Evolutionary conservation across 2,797 vertebrate genomes (phyloP).

Genomic region (Melanogrammus aeglefinus): DNA sequence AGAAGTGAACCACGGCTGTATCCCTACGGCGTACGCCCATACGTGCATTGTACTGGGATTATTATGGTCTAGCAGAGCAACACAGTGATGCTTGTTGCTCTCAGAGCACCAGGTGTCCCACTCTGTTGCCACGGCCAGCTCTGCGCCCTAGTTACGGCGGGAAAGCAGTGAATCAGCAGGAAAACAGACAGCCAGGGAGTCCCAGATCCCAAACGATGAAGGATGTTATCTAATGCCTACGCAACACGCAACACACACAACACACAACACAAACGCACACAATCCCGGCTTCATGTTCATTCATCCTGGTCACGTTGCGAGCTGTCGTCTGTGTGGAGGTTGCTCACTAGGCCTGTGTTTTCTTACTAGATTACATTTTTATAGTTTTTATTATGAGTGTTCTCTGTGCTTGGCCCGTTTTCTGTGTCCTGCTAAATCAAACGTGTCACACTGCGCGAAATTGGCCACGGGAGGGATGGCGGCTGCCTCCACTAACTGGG

Average conservation of each 20-base stretch:
- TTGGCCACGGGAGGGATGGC: conserved; percentile 29
- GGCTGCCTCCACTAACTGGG: conserved; percentile 46
- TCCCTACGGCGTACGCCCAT: background rate
- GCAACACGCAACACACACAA: conserved; percentile 27
- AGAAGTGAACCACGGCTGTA: background rate
- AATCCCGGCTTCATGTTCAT: conserved; percentile 62
- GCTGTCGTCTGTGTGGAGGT: conserved; percentile 38
- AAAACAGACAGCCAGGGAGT: conserved; percentile 37
- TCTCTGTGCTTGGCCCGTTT: conserved; percentile 21
- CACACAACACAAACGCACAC: conserved; percentile 29
- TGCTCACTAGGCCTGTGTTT: conserved; percentile 47
- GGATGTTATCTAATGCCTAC: conserved; percentile 13
- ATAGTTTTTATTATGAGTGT: too few species aligned
- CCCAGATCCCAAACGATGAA: conserved; percentile 41
- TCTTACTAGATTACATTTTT: conserved; percentile 24
- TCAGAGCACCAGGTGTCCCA: conserved; percentile 36
- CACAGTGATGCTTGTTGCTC: background rate
- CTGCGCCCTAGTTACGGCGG: conserved; percentile 50
- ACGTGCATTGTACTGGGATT: too few species aligned
- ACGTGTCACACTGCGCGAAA: conserved; percentile 36
- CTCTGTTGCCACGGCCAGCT: conserved; percentile 42
- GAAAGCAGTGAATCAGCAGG: conserved; percentile 48
- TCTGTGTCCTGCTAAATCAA: conserved; percentile 32
- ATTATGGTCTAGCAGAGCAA: background rate
- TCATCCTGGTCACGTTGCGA: conserved; percentile 53